Percentiles rank a stretch among this genome's conserved stretches.
These are phyloP conservation scores for Hoplostethus atlanticus DNA, from an alignment of 2,797 vertebrate genomes.

Conservation along the genomic window DNA sequence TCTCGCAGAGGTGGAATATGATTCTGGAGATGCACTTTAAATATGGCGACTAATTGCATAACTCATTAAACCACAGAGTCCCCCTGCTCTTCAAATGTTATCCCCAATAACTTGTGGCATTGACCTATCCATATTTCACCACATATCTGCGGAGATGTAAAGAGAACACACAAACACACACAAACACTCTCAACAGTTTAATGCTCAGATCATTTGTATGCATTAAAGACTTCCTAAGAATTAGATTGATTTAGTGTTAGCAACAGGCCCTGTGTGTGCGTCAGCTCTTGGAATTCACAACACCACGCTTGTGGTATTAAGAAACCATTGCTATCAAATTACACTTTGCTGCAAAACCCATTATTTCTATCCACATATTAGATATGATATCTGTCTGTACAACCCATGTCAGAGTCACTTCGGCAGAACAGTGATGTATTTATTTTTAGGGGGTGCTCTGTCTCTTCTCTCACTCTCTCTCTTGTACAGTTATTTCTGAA, in stretches of 20 bases:
- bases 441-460: slow-evolving; percentile 72
- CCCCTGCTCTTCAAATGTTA: slow-evolving; percentile 27
- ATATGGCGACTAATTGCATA: slow-evolving; percentile 57
- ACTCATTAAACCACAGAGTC: slow-evolving; percentile 56
- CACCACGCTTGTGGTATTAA: slow-evolving; percentile 42
- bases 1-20: slow-evolving; percentile 45
- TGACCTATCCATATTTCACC: slow-evolving; percentile 7
- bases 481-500: slow-evolving; percentile 72
- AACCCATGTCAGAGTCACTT: slow-evolving; percentile 76
- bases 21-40: slow-evolving; percentile 49
- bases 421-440: slow-evolving; percentile 74
- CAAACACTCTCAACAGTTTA: neutral
- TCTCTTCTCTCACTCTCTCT: slow-evolving; percentile 59
- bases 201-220: slow-evolving; percentile 25
- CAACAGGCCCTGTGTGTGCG: slow-evolving; percentile 34
- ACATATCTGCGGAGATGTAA: slow-evolving; percentile 18
- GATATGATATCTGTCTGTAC: slow-evolving; percentile 76
- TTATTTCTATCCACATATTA: slow-evolving; percentile 74
- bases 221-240: slow-evolving; percentile 32
- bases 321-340: slow-evolving; percentile 72
- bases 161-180: slow-evolving; percentile 27
- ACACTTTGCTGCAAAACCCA: slow-evolving; percentile 70
- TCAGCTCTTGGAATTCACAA: slow-evolving; percentile 50
- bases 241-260: slow-evolving; percentile 37
- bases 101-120: slow-evolving; percentile 9